Conservation (phyloP, 1,140 invertebrate species). For the Plutomurus gul region DNA sequence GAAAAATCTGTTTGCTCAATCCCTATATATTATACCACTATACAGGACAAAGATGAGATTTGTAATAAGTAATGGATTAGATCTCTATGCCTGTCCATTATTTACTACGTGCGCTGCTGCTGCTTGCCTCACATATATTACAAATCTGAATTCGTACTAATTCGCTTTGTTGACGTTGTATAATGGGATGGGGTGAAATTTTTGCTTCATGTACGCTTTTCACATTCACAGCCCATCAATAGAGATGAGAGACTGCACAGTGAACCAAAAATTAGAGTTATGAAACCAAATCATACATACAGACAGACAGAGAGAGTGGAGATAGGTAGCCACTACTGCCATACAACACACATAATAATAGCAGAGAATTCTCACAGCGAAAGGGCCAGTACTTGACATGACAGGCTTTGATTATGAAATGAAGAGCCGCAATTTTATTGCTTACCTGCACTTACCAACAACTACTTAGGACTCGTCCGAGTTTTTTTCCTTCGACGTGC, state of each 20-base stretch:
- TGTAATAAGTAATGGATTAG: background rate
- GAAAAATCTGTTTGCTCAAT: too few relatives aligned
- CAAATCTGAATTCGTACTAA: background rate
- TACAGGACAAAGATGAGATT: too few relatives aligned
- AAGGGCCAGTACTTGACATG: background rate
- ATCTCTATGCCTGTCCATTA: background rate
- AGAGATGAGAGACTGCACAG: background rate
- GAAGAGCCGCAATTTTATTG: background rate
- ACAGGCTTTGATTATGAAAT: slow-evolving; percentile 12
- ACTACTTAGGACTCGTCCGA: too few relatives aligned
- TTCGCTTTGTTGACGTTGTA: too few relatives aligned
- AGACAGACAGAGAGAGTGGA: background rate
- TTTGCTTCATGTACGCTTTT: background rate
- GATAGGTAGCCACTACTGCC: background rate
- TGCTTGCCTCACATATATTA: background rate
- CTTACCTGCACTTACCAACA: too few relatives aligned
- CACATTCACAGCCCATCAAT: background rate
- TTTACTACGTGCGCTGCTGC: too few relatives aligned
- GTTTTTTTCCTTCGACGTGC: too few relatives aligned
- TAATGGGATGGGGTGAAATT: background rate
- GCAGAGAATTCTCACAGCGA: too few relatives aligned
- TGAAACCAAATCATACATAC: background rate
- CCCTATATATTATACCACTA: too few relatives aligned
- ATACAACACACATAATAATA: background rate
- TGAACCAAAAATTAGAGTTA: background rate